These are phyloP conservation scores for Rhinoderma darwinii DNA, from an alignment of 2,113 vertebrate species.

Conservation along the genomic window DNA sequence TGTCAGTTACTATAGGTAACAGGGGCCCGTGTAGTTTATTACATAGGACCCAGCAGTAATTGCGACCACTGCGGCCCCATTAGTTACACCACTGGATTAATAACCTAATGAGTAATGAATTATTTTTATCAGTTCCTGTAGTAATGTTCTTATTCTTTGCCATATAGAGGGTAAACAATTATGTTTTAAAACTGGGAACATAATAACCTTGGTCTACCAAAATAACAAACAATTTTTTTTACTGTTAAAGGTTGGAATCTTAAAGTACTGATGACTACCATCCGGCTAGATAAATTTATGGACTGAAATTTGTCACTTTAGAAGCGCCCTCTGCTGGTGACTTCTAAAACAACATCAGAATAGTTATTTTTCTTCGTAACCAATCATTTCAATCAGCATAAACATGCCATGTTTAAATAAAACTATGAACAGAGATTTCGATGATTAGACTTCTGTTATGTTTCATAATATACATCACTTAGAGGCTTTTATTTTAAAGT, in stretches of 20 bases:
- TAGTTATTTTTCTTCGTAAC: constrained; percentile 1
- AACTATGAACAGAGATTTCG: neutral
- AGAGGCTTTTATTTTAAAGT: neutral
- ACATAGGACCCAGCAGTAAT: too few relatives aligned
- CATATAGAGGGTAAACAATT: neutral
- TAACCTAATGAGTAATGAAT: neutral
- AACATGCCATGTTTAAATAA: neutral
- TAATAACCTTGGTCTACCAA: neutral
- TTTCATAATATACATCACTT: neutral
- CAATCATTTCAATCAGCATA: neutral
- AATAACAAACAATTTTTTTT: neutral
- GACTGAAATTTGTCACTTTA: neutral
- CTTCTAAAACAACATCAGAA: neutral
- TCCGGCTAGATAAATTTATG: neutral
- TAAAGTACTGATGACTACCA: neutral
- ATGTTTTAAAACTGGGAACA: neutral
- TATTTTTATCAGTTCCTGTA: neutral
- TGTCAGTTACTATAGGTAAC: too few relatives aligned
- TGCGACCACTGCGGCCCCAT: too few relatives aligned
- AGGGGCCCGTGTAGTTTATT: too few relatives aligned
- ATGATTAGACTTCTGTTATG: neutral
- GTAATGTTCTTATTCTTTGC: neutral
- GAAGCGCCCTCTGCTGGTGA: constrained; percentile 32
- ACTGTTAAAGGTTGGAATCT: neutral
- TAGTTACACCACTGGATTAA: too few relatives aligned